These are phyloP conservation scores for Linnaemya vulpina DNA, from an alignment of 2,888 invertebrate species.

Conservation along the genomic window DNA sequence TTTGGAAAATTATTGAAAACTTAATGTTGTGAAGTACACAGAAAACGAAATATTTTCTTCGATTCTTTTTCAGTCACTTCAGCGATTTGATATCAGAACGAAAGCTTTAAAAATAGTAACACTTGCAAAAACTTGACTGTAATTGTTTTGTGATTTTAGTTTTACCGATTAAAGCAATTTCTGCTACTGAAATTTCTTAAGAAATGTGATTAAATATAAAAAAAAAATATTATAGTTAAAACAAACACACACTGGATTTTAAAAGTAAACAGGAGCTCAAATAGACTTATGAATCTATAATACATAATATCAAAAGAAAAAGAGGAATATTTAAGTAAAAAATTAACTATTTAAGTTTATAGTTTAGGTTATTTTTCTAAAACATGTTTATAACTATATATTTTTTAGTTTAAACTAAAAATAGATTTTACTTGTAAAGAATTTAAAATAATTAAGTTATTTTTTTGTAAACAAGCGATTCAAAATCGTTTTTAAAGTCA, in stretches of 20 bases:
- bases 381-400: slow-evolving; percentile 63
- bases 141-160: too few species aligned
- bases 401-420: slow-evolving; percentile 61
- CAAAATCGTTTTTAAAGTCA: slow-evolving; percentile 76
- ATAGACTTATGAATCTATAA: slow-evolving; percentile 77
- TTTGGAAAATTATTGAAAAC: too few species aligned
- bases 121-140: too few species aligned
- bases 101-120: too few species aligned
- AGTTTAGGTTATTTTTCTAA: slow-evolving; percentile 67
- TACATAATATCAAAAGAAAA: slow-evolving; percentile 65
- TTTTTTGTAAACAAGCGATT: slow-evolving; percentile 73
- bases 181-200: not conserved
- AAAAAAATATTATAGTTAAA: not conserved
- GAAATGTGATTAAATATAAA: slow-evolving; percentile 21
- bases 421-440: slow-evolving; percentile 72
- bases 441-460: slow-evolving; percentile 72
- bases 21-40: too few species aligned
- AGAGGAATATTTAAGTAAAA: slow-evolving; percentile 26
- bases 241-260: slow-evolving; percentile 65
- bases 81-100: too few species aligned
- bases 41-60: too few species aligned
- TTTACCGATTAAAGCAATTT: too few species aligned
- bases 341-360: slow-evolving; percentile 71
- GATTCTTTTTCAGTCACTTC: too few species aligned
- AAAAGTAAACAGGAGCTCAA: slow-evolving; percentile 78